These are phyloP conservation scores for Manis crassicaudata DNA, from an alignment of 2,797 vertebrate species.

Conservation along the genomic window DNA sequence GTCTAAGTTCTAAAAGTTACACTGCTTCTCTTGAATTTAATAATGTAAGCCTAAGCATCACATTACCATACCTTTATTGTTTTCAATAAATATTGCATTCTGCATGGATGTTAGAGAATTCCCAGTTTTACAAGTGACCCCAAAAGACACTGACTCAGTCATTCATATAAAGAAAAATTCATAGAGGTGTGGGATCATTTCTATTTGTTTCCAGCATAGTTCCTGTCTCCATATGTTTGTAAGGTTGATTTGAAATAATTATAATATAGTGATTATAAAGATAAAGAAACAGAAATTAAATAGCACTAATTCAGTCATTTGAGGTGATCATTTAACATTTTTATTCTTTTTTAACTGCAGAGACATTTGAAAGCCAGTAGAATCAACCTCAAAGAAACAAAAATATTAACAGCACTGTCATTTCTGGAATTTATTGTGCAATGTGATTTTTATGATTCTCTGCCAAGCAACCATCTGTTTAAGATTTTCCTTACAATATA, in stretches of 20 bases:
- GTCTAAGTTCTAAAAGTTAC: neutral
- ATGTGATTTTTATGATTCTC: conserved; percentile 17
- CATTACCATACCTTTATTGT: neutral
- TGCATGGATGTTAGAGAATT: neutral
- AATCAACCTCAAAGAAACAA: conserved; percentile 1
- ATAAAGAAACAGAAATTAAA: neutral
- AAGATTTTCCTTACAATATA: conserved; percentile 23
- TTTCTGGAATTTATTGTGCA: conserved; percentile 52
- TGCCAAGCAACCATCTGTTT: conserved; percentile 56
- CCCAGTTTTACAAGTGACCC: neutral
- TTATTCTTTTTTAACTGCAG: neutral
- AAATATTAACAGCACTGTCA: neutral
- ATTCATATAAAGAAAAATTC: neutral
- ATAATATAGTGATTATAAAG: neutral
- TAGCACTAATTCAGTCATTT: neutral
- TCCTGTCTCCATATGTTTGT: neutral
- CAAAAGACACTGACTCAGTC: neutral
- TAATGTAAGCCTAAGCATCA: neutral
- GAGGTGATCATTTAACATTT: neutral
- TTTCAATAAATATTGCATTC: neutral
- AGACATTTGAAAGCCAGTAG: neutral
- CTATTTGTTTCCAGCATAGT: neutral
- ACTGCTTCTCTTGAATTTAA: conserved; percentile 1
- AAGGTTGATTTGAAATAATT: neutral
- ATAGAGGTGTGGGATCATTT: neutral